Base-by-base conservation (phyloP, 2,797 vertebrate genomes). In the Gymnoscopelus microlampas region DNA sequence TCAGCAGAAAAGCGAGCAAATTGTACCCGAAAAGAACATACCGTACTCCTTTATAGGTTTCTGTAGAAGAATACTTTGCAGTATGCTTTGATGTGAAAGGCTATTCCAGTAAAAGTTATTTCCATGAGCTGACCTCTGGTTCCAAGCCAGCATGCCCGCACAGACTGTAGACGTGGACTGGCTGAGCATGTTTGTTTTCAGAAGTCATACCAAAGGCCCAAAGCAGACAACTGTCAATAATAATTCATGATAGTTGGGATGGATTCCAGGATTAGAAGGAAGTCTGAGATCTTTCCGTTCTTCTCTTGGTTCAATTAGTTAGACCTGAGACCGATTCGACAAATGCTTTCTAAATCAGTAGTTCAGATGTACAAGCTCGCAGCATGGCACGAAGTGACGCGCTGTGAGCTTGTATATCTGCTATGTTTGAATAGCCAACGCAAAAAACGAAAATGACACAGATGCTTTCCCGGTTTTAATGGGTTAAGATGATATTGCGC, bases 1-100 rank as follows among this genome's bases (percentile, higher is more conserved):
- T 77, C 57, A 58, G 74, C 67, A 80, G 70, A 68, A 61, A 15
- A 44, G 11, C 0, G 82, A 49, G 82, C 82, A 83, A 51, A 85
- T 74, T 84, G 81, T 87, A 84, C 83, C 74, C 54, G 69, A n/a
- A 23, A 54, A 69, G 66, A 77, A 84, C 83, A 77, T 55, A 76
- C 14, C 8, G 39, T 44, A 44, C 39, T 44, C 11, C 64, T 82
- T 85, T 73, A 82, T 77, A 73, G 60, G 73, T 76, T 89, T 68
- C 67, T 81, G 73, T 66, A 39, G 67, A 72, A 76, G 78, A 88
- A 84, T 88, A 88, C 47, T 29, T 54, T 64, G 60, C 74, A 86
- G 80, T 76, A 89, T 39, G 5, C 35, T 39, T 39, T 39, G 35
- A 63, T 23, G 47, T 39, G 60, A 49, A 63, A 44, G 62, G 62